Percentiles rank a stretch among this genome's conserved stretches.
phyloP scores from a whole-genome alignment of 2,888 invertebrate species.

The Pardosa pseudoannulata region DNA sequence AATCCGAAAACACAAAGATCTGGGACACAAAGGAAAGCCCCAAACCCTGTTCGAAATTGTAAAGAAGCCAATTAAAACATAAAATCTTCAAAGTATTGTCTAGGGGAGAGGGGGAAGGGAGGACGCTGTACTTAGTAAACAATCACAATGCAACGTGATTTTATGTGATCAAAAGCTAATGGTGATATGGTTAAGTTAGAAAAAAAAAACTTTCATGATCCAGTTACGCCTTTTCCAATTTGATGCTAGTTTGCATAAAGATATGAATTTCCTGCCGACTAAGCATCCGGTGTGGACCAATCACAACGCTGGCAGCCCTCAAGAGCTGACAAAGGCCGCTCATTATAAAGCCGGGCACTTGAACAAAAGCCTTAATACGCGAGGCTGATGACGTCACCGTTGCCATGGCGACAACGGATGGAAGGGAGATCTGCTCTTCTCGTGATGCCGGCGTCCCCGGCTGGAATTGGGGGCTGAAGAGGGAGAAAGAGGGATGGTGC shows the following conservation, averaged over 20 bases:
- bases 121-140: not conserved
- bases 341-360: conserved; percentile 49
- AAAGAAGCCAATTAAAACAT: not conserved
- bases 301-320: conserved; percentile 45
- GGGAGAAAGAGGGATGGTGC: not conserved
- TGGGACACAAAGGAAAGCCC: not conserved
- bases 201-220: conserved; percentile 12
- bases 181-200: not conserved
- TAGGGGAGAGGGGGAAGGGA: not conserved
- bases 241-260: conserved; percentile 68
- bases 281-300: conserved; percentile 47
- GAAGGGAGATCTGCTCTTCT: conserved; percentile 38
- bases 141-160: not conserved
- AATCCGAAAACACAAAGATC: not conserved
- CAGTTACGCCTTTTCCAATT: conserved; percentile 63
- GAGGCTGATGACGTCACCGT: conserved; percentile 59
- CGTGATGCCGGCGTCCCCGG: conserved; percentile 44
- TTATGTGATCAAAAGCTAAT: not conserved
- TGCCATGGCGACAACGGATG: conserved; percentile 48
- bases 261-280: conserved; percentile 66
- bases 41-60: not conserved
- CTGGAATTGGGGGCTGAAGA: conserved; percentile 31
- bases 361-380: conserved; percentile 53
- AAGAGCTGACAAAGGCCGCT: conserved; percentile 66
- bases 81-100: not conserved